A percentile compares a stretch with the other conserved stretches of the same genome.
phyloP scores from a whole-genome alignment of 2,113 vertebrate species.

The Peucedramus taeniatus region DNA sequence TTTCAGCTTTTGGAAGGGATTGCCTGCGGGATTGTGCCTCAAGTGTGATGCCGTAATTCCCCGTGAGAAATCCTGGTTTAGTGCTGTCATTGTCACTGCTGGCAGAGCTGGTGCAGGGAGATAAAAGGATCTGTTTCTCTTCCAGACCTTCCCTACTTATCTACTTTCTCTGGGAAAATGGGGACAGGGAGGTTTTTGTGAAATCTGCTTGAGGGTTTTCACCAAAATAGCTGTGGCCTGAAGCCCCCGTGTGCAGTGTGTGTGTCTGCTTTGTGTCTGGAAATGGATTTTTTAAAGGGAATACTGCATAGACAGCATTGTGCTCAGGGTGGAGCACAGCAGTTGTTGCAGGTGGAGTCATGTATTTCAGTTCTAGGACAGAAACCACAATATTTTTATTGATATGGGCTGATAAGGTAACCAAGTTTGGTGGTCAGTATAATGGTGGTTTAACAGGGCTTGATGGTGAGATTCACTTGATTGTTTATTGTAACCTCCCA shows the following conservation, averaged over 20 bases:
- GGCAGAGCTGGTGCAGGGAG: neutral
- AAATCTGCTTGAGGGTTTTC: neutral
- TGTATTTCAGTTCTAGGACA: neutral
- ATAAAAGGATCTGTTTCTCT: neutral
- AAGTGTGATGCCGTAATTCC: neutral
- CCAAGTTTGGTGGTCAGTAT: accelerated
- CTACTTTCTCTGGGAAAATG: neutral
- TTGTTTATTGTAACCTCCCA: accelerated
- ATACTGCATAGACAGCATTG: neutral
- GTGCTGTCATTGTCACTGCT: neutral
- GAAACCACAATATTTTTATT: neutral
- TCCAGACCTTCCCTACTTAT: neutral
- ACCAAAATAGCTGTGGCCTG: neutral
- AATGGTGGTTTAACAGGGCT: neutral
- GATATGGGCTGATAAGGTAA: neutral
- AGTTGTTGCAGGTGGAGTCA: neutral
- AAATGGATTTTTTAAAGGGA: neutral
- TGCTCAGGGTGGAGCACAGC: neutral
- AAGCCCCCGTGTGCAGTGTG: neutral
- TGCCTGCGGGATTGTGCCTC: neutral
- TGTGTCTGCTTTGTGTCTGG: neutral
- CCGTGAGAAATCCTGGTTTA: neutral
- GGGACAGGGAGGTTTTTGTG: neutral
- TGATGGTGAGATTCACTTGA: neutral
- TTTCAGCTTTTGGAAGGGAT: neutral